Evolutionary conservation across 2,888 invertebrate species (phyloP).

Genomic region (Ischnura elegans): DNA sequence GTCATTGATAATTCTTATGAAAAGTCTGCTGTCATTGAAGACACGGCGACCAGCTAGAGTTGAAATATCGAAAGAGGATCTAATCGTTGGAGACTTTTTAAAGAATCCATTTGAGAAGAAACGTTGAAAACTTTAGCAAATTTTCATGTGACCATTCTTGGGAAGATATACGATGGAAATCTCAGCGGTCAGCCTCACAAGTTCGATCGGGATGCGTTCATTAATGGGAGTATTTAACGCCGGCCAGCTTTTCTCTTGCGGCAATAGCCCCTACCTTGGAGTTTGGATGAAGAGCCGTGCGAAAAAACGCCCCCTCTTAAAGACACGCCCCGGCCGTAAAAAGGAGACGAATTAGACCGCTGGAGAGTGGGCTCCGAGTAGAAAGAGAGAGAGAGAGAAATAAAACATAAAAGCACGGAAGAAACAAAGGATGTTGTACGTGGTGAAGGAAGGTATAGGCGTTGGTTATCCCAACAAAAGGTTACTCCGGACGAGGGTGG

Average conservation of each 20-base stretch:
- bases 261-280: background rate
- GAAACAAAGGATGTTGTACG: background rate
- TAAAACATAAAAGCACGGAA: background rate
- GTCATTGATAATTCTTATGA: too few relatives aligned
- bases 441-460: background rate
- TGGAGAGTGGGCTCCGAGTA: background rate
- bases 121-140: too few relatives aligned
- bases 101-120: too few relatives aligned
- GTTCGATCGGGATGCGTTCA: conserved; percentile 25
- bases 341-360: conserved; percentile 42
- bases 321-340: conserved; percentile 52
- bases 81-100: too few relatives aligned
- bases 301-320: background rate
- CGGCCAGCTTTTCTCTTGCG: background rate
- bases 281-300: background rate
- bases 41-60: too few relatives aligned
- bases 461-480: background rate
- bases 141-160: background rate
- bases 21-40: too few relatives aligned
- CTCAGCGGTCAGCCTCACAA: background rate
- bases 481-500: background rate
- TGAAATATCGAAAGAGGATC: too few relatives aligned
- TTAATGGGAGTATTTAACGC: conserved; percentile 39
- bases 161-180: background rate
- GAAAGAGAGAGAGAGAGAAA: conserved; percentile 2